Percentiles rank a stretch among this genome's conserved stretches.
Conservation (phyloP, 1,140 invertebrate genomes). For the Anadara kagoshimensis region DNA sequence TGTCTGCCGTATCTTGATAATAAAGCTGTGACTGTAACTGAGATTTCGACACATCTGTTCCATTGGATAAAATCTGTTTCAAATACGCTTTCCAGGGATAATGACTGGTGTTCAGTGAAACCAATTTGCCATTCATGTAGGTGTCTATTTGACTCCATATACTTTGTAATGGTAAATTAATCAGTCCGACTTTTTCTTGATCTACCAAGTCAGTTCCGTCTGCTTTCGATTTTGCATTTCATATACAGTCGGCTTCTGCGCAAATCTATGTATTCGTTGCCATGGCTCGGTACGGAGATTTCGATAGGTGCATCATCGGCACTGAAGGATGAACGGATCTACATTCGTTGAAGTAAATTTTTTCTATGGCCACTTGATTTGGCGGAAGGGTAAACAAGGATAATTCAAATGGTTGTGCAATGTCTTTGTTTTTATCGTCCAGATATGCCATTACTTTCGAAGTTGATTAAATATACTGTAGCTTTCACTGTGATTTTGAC, state of each 20-base stretch:
- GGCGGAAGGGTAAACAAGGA: slow-evolving; percentile 29
- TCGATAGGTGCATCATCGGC: slow-evolving; percentile 29
- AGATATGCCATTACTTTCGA: slow-evolving; percentile 26
- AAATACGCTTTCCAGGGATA: slow-evolving; percentile 25
- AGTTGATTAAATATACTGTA: no score
- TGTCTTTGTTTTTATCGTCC: slow-evolving; percentile 32
- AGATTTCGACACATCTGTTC: not conserved
- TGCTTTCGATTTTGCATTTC: slow-evolving; percentile 22
- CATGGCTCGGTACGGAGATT: slow-evolving; percentile 18
- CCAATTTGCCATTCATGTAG: slow-evolving; percentile 29
- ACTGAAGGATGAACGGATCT: slow-evolving; percentile 24
- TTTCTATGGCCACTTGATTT: slow-evolving; percentile 28
- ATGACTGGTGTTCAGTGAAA: slow-evolving; percentile 24
- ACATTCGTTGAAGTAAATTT: slow-evolving; percentile 27
- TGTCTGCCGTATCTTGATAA: slow-evolving; percentile 7
- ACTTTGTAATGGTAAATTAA: slow-evolving; percentile 27
- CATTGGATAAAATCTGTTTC: slow-evolving; percentile 5
- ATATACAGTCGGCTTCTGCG: slow-evolving; percentile 17
- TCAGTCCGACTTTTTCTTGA: slow-evolving; percentile 16
- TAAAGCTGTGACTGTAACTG: slow-evolving; percentile 17
- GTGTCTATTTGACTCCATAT: slow-evolving; percentile 33
- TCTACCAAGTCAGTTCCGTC: slow-evolving; percentile 18
- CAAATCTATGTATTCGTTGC: slow-evolving; percentile 32
- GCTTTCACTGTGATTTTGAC: no score
- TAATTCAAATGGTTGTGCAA: slow-evolving; percentile 29